These are phyloP conservation scores for Sphaerodactylus townsendi DNA, from an alignment of 2,113 vertebrate genomes.

Conservation along the genomic window DNA sequence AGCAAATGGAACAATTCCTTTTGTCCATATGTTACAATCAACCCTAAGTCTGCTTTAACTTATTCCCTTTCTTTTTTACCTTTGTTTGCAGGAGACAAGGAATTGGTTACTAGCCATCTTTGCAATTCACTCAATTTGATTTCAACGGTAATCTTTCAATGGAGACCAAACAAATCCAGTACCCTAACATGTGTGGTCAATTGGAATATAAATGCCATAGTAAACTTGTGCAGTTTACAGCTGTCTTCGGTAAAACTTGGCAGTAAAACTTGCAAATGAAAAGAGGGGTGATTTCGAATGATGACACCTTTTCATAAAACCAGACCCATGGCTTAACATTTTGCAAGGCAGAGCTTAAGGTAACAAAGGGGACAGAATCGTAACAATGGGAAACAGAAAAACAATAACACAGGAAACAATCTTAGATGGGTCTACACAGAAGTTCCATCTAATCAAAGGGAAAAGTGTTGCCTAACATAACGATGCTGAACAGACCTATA, in stretches of 20 bases:
- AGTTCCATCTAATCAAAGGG: no score
- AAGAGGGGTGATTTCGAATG: conserved; percentile 24
- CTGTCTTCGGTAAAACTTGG: conserved; percentile 50
- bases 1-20: conserved; percentile 51
- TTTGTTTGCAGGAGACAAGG: conserved; percentile 60
- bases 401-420: not conserved
- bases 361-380: no score
- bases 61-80: conserved; percentile 42
- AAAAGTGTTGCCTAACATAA: no score
- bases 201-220: conserved; percentile 61
- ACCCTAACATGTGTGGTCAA: conserved; percentile 38
- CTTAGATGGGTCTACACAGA: no score
- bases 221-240: conserved; percentile 12
- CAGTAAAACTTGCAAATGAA: conserved; percentile 45
- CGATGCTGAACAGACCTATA: no score
- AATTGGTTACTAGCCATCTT: conserved; percentile 49
- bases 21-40: conserved; percentile 48
- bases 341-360: not conserved
- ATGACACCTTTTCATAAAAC: conserved; percentile 35
- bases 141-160: conserved; percentile 66
- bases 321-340: not conserved
- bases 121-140: conserved; percentile 60
- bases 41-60: conserved; percentile 61
- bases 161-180: conserved; percentile 29
- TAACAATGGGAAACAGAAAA: not conserved